These are phyloP conservation scores for Pseudotriccus pelzelni DNA, from an alignment of 2,797 vertebrate species.

Conservation along the genomic window DNA sequence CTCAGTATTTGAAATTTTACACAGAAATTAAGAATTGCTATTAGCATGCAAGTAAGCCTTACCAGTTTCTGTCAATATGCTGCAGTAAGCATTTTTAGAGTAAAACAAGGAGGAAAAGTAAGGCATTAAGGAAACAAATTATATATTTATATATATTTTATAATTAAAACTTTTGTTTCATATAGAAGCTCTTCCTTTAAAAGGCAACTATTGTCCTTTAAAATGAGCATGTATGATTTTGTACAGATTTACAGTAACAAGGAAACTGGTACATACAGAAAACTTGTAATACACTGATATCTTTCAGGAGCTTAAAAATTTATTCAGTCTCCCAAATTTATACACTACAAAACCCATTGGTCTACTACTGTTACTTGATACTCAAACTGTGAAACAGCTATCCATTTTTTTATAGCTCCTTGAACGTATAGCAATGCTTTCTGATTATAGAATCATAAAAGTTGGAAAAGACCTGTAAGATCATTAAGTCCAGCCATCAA, in stretches of 20 bases:
- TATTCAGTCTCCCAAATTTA: neutral
- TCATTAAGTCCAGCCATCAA: neutral
- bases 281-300: neutral
- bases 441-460: neutral
- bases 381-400: neutral
- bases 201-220: neutral
- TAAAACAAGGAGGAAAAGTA: constrained; percentile 28
- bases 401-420: neutral
- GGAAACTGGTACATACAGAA: neutral
- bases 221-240: neutral
- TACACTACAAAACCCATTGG: neutral
- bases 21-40: neutral
- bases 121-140: neutral
- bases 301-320: neutral
- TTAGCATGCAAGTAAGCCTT: constrained; percentile 8
- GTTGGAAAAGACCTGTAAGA: neutral
- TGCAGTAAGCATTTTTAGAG: constrained; percentile 34
- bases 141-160: neutral
- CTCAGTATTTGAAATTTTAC: neutral
- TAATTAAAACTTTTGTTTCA: neutral
- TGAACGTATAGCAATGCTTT: neutral
- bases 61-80: constrained; percentile 16
- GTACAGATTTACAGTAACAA: neutral
- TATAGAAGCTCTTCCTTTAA: neutral
- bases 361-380: neutral